Base-by-base conservation (phyloP, 2,797 vertebrate genomes). In the Crenichthys baileyi region DNA sequence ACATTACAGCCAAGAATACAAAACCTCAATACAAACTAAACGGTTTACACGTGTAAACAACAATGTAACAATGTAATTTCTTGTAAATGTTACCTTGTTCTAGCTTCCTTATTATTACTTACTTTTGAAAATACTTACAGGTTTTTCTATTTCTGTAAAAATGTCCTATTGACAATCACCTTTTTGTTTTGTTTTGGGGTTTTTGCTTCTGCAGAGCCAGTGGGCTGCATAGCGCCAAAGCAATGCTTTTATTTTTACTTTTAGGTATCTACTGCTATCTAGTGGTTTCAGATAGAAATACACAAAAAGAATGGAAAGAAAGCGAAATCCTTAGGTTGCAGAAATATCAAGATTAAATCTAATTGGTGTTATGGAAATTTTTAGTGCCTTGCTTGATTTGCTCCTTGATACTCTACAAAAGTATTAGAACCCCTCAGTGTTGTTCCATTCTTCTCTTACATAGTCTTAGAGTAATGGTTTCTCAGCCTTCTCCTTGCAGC, bases 231-330 rank as follows among this genome's bases (percentile, higher is more conserved):
- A 72, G 46, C 29, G 55, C 5, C 73, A 20, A 70, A 71, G 7
- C 9, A 1, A 31, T 31, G 31, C 31, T 31, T 31, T 31, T 31
- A 1, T 5, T 15, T 0, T 2, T 36, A 4, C 84, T 78, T 75
- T 11, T 88, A 26, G 70, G 75, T 56, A 31, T 88, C n/a, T 87
- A 58, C 36, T 53, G 85, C 90, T 80, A 87, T 78, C 92, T 92
- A 46, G 82, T 88, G 93, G 89, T 44, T 0, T 16, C 2, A 13
- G 13, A 20, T 15, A 1, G 44, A 70, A 16, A 6, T 22, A 58
- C 36, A 41, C 13, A 56, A n/a, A 26, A 50, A 8, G 0, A 13
- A 55, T 53, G 4, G 15, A 46, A 70, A 16, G 5, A 53, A 9
- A 46, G 22, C 2, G 15, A 4, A 24, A 31, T 48, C 16, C 9